Percentiles rank a stretch among this genome's conserved stretches.
phyloP scores from a whole-genome alignment of 2,797 vertebrate species.

The Echiichthys vipera region DNA sequence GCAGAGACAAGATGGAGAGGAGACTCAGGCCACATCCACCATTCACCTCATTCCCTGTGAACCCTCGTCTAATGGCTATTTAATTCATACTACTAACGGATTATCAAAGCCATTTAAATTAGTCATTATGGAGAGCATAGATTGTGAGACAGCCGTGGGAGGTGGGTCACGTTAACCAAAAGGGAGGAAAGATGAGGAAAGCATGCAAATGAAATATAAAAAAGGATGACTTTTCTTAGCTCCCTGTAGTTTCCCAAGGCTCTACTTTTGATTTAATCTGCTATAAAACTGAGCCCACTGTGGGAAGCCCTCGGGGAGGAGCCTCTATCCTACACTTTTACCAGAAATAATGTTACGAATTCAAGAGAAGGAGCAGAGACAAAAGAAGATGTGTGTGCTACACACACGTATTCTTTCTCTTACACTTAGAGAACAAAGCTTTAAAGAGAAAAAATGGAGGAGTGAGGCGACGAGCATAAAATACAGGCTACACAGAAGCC shows the following conservation, averaged over 20 bases:
- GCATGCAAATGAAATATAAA: constrained; percentile 77
- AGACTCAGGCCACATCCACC: constrained; percentile 35
- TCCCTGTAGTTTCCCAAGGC: constrained; percentile 53
- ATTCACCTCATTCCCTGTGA: constrained; percentile 54
- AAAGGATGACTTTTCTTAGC: constrained; percentile 49
- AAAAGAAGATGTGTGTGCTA: constrained; percentile 54
- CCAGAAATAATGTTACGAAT: constrained; percentile 71
- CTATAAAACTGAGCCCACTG: constrained; percentile 58
- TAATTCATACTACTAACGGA: constrained; percentile 75
- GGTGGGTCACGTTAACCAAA: constrained; percentile 64
- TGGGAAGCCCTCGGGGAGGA: constrained; percentile 47
- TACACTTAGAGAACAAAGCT: constrained; percentile 59
- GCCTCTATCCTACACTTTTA: constrained; percentile 54
- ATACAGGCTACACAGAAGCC: constrained; percentile 29
- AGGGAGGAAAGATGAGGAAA: constrained; percentile 61
- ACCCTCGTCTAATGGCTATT: constrained; percentile 69
- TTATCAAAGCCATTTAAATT: constrained; percentile 80
- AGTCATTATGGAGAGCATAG: constrained; percentile 75
- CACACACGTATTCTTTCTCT: too few relatives aligned
- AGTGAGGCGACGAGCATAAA: constrained; percentile 10
- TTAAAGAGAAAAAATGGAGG: constrained; percentile 30
- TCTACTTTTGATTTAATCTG: constrained; percentile 75
- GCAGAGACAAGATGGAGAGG: constrained; percentile 3
- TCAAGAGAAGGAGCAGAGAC: constrained; percentile 47
- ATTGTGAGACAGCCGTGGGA: constrained; percentile 68